Evolutionary conservation across 2,113 vertebrate species (phyloP), one percentile per base, ranked within the genome.

Genomic region (Aspidoscelis tigris): DNA sequence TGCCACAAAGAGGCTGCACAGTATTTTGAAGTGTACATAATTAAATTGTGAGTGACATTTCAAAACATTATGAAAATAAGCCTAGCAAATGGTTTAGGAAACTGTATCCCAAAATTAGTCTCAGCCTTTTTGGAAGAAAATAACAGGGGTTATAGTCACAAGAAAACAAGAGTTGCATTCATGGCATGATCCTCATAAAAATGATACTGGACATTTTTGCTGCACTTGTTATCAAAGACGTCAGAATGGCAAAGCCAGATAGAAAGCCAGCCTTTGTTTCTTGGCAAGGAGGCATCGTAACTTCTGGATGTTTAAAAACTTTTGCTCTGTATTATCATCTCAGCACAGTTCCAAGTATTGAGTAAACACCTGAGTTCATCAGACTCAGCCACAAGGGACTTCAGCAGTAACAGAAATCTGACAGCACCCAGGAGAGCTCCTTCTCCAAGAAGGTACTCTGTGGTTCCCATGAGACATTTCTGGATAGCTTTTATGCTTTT

Each of bases 1-100:
- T 11, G 53, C 53, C 65, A 73, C 44, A 84, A 61, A 84, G 77
- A 73, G 70, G 58, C 76, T 73, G 43, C 69, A 84, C 69, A 66
- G 83, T 66, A 79, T 79, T 84, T 50, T 73, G 70, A 79, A 84
- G 55, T 53, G n/a, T 79, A 84, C 78, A 84, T 84, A 79, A 79
- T 79, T n/a, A 24, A 68, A 87, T 83, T 83, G 69, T 74, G 71
- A 87, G 70, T 75, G 81, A 68, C 68, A 83, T 83, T 83, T 87
- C 75, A 74, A 79, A 77, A 78, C 39, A 66, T 66, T 65, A 78
- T 61, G 43, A 65, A 64, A 79, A 84, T 69, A 79, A 72, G 55
- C 83, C 70, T 84, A 73, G 26, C 69, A 84, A 84, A 84, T 84
- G 43, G 3, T 84, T 84, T 79, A 74, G 83, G 83, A 84, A 84